A percentile compares a stretch with the other conserved stretches of the same genome.
Conservation (phyloP, 2,113 vertebrate species). For the Lates calcarifer region DNA sequence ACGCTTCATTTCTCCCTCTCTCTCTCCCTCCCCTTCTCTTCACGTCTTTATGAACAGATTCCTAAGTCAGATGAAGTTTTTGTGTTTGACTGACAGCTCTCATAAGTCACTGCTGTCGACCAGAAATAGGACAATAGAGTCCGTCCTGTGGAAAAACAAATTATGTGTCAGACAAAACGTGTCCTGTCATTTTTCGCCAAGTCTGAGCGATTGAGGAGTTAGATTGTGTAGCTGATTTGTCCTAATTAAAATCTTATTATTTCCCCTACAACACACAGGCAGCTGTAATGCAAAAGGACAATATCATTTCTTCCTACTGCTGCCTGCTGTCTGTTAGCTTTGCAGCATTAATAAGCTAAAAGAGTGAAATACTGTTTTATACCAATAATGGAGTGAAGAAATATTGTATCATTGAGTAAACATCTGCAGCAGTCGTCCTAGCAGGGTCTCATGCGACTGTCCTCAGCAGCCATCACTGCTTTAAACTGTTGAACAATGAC, state of each 20-base stretch:
- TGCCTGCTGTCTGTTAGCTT: conserved; percentile 5
- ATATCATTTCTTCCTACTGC: conserved; percentile 1
- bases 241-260: conserved; percentile 63
- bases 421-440: conserved; percentile 2
- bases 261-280: conserved; percentile 11
- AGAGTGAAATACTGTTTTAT: not conserved
- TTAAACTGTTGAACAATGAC: conserved; percentile 37
- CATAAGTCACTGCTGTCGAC: conserved; percentile 67
- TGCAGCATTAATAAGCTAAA: not conserved
- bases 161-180: conserved; percentile 52
- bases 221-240: conserved; percentile 48
- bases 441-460: not conserved
- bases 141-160: conserved; percentile 38
- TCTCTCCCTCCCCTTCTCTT: not conserved
- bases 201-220: conserved; percentile 30
- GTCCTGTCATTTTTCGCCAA: conserved; percentile 25
- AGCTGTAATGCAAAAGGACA: conserved; percentile 13
- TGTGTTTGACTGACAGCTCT: conserved; percentile 74
- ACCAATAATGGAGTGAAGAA: not conserved
- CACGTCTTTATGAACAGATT: conserved; percentile 44
- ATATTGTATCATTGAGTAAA: not conserved
- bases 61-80: conserved; percentile 52
- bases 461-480: not conserved
- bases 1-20: conserved; percentile 14
- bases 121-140: conserved; percentile 61